phyloP scores from a whole-genome alignment of 2,113 vertebrate genomes.

The Lipotes vexillifer region DNA sequence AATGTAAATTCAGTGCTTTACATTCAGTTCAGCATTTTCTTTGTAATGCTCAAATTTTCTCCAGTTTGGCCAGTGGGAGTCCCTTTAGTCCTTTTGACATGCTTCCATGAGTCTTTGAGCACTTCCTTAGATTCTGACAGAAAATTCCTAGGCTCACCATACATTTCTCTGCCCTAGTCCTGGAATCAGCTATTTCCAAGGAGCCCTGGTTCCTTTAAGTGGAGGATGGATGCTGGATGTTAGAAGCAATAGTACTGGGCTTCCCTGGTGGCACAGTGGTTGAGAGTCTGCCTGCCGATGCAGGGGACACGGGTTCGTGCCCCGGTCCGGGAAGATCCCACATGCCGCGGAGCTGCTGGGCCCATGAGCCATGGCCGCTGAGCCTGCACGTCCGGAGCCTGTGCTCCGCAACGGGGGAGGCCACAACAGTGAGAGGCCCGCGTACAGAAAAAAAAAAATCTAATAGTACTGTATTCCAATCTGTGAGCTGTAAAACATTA shows the following conservation, averaged over 20 bases:
- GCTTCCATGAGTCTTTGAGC: not conserved
- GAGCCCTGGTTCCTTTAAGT: not conserved
- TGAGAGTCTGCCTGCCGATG: too few relatives aligned
- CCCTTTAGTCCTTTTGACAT: not conserved
- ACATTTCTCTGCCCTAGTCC: not conserved
- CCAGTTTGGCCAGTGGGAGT: not conserved
- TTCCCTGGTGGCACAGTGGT: too few relatives aligned
- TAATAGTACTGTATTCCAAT: not conserved
- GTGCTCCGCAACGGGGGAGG: too few relatives aligned
- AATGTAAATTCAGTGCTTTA: not conserved
- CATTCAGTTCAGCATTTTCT: not conserved
- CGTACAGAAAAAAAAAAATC: not conserved
- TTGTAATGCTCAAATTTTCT: constrained; percentile 17
- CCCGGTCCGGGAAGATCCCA: too few relatives aligned
- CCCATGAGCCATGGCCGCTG: too few relatives aligned
- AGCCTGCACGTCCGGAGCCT: too few relatives aligned
- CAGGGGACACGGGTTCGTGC: too few relatives aligned
- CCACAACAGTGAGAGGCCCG: too few relatives aligned
- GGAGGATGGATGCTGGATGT: not conserved
- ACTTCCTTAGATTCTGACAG: not conserved
- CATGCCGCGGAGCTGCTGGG: too few relatives aligned
- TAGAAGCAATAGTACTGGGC: not conserved
- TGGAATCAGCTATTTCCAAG: not conserved
- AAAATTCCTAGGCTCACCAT: not conserved
- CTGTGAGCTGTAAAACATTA: not conserved